A percentile compares a stretch with the other conserved stretches of the same genome.
These are phyloP conservation scores for Ichneumoninae sp. DNA, from an alignment of 2,888 invertebrate genomes.

Conservation along the genomic window DNA sequence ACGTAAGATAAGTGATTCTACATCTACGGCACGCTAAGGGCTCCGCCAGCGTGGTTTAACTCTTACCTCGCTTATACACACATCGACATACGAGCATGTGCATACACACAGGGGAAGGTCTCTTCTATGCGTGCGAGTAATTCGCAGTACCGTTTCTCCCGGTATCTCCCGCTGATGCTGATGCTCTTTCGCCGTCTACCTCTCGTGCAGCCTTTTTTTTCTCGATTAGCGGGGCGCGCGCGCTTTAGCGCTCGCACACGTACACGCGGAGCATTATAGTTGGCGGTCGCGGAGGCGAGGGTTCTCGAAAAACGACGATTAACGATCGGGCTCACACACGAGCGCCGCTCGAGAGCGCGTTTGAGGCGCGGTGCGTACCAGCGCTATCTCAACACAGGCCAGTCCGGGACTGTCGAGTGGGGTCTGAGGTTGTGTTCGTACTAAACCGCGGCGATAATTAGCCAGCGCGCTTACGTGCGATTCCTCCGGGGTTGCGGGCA, in stretches of 20 bases:
- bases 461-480: conserved; percentile 59
- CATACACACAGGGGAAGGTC: conserved; percentile 9
- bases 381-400: conserved; percentile 11
- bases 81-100: background rate
- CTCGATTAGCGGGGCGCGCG: conserved; percentile 55
- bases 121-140: conserved; percentile 62
- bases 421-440: conserved; percentile 1
- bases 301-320: conserved; percentile 65
- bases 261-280: conserved; percentile 7
- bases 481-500: conserved; percentile 42
- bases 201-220: conserved; percentile 24
- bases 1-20: conserved; percentile 36
- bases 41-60: background rate
- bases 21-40: conserved; percentile 33
- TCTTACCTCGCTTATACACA: background rate
- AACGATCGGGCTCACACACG: conserved; percentile 60
- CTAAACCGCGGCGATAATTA: conserved; percentile 58
- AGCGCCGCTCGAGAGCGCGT: conserved; percentile 33
- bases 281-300: conserved; percentile 45
- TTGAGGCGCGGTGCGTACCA: conserved; percentile 39
- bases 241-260: conserved; percentile 3
- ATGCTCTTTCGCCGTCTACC: conserved; percentile 33
- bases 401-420: conserved; percentile 19
- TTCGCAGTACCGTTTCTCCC: conserved; percentile 62
- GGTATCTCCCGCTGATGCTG: conserved; percentile 53